Evolutionary conservation across 2,113 vertebrate genomes (phyloP).

Genomic region (Eulemur rufifrons): DNA sequence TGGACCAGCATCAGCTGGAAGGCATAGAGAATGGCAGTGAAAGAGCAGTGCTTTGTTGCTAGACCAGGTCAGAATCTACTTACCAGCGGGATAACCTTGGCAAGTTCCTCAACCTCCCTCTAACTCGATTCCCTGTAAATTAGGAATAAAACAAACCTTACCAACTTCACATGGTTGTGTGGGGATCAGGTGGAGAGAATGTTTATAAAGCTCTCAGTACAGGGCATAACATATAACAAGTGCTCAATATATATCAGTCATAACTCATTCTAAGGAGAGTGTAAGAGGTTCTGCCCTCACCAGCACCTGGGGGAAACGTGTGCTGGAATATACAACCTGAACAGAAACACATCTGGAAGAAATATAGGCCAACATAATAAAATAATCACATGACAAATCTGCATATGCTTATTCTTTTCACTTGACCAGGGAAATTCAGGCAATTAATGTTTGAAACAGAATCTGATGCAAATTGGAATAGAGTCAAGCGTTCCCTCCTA

Average conservation of each 20-base stretch:
- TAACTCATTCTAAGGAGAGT: neutral
- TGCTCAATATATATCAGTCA: neutral
- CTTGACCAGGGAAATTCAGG: neutral
- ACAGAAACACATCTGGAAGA: neutral
- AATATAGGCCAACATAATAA: neutral
- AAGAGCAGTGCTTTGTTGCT: neutral
- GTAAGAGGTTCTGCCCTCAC: neutral
- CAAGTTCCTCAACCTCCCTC: neutral
- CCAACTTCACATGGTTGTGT: neutral
- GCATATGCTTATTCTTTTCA: constrained; percentile 3
- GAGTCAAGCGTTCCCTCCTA: neutral
- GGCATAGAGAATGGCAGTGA: neutral
- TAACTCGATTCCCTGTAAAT: neutral
- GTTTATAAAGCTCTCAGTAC: neutral
- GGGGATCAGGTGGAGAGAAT: neutral
- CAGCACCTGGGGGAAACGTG: rapidly evolving
- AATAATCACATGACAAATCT: neutral
- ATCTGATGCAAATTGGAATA: neutral
- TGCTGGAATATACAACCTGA: neutral
- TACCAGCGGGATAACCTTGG: neutral
- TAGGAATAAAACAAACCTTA: neutral
- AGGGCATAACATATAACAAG: neutral
- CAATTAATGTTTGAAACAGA: neutral
- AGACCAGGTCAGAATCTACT: neutral
- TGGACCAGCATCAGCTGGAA: neutral